Evolutionary conservation across 2,113 vertebrate genomes (phyloP), one percentile per base, ranked within the genome.

Genomic region (Centropus bengalensis): DNA sequence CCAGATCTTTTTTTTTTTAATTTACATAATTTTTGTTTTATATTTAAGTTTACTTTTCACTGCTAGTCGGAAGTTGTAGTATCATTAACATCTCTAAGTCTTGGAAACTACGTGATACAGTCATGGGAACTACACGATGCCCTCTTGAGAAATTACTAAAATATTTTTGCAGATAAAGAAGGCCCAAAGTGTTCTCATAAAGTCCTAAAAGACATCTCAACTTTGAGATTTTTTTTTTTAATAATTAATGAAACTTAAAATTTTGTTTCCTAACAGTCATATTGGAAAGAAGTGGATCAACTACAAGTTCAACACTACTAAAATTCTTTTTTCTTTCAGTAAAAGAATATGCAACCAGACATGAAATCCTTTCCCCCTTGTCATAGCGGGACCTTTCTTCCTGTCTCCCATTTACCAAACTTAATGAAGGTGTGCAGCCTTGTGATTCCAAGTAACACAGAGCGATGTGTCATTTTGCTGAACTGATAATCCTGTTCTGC

Each of bases 21-120:
- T 3, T 45, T 0, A 3, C 45, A 2, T 20, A 0, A 24, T 54
- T 70, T 20, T 49, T 79, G 4, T 12, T 64, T 55, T 77, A 66
- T 33, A 51, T 83, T 86, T 87, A 36, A 24, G 36, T 62, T 3
- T 44, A 33, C n/a, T 88, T 90, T 82, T 82, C 20, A 33, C 42
- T 66, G 24, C 5, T 69, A 70, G 18, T 8, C 62, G 89, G 67
- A 86, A 45, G 38, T 26, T 32, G 38, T 8, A 56, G 6, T 47
- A 30, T 10, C 55, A 36, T 77, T 42, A 66, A 21, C 4, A 28
- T 56, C 62, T 70, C 9, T 73, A 89, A 80, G 21, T 80, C 27
- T 67, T 47, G 18, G 24, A 81, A 95, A 90, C 1, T 4, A 55
- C 17, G 32, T n/a, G 5, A 68, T 42, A 55, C 8, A 14, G 44